Conservation (phyloP, 2,113 vertebrate genomes). For the Caranx ignobilis region DNA sequence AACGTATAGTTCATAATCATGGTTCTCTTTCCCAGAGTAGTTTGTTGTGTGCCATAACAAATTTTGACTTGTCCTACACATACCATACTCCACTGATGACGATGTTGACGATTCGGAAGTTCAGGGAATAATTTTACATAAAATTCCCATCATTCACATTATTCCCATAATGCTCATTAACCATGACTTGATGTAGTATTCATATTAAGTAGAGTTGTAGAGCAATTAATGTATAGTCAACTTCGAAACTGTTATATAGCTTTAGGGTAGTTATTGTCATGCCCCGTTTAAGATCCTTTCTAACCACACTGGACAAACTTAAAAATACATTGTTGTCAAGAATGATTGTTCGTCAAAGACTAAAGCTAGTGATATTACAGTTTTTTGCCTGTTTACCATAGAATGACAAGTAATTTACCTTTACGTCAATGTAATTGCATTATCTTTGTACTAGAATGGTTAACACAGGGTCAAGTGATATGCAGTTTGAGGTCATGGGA, state of each 20-base stretch:
- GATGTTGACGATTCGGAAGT: neutral
- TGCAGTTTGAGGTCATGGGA: neutral
- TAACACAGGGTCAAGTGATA: neutral
- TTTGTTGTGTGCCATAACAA: neutral
- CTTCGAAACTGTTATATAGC: too few relatives aligned
- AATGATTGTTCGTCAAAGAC: neutral
- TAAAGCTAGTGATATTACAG: neutral
- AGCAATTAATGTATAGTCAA: neutral
- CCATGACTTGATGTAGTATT: neutral
- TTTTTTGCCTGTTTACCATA: neutral
- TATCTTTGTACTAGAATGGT: neutral
- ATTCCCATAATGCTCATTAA: neutral
- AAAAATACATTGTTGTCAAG: neutral
- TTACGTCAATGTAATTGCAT: neutral
- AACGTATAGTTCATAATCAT: neutral
- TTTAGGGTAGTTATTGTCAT: neutral
- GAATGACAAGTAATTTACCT: neutral
- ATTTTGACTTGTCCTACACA: neutral
- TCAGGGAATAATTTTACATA: neutral
- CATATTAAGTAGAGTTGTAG: neutral
- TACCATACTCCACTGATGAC: neutral
- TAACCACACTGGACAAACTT: too few relatives aligned
- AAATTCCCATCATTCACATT: neutral
- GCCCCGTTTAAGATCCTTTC: neutral
- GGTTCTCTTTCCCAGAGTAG: neutral